Evolutionary conservation across 2,888 invertebrate genomes (phyloP), one percentile per base, ranked within the genome.

Genomic region (Lycocerus yunnanus): DNA sequence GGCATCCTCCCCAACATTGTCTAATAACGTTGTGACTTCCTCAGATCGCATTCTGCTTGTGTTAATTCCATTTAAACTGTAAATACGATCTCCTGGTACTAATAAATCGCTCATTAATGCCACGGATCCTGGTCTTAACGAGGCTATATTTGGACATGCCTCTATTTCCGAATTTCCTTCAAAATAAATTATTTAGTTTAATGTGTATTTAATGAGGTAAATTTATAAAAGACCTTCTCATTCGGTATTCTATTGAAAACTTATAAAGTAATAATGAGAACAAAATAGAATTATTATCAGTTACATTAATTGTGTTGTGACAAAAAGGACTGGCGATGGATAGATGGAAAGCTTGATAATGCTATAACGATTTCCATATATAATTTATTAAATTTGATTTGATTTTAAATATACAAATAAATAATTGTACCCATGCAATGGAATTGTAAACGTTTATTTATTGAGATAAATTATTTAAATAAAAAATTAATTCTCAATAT

Each of bases 31-130:
- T 79, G 93, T 89, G 27, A 95, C 93, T 84, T 95, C 94, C 79
- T 94, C 93, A 84, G 95, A 94, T 74, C 92, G 91, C 82, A 95
- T 90, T 71, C 92, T 89, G 11, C 91, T 90, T 0, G 95, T 94
- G 69, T 92, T 92, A 80, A 94, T 93, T 16, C 95, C 95, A 87
- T 95, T 95, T 81, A 96, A 93, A 83, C 94, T 93, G 85, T 94
- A 90, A 78, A 96, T 91, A 80, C 92, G 90, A 88, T 95, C 95
- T 27, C 95, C 95, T 4, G 94, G 93, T 75, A 93, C 91, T 79
- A 95, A 87, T 58, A 93, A 91, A 85, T 95, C 95, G n/a, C 93
- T 92, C 81, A 92, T 91, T 81, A 91, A 89, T 43, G 93, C 93
- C 18, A 92, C 91, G 0, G 93, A 92, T 77, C 93, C 93, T 18